Percentiles rank a stretch among this genome's conserved stretches.
These are phyloP conservation scores for Trididemnum miniatum DNA, from an alignment of 23 tunicate genomes.

Conservation along the genomic window DNA sequence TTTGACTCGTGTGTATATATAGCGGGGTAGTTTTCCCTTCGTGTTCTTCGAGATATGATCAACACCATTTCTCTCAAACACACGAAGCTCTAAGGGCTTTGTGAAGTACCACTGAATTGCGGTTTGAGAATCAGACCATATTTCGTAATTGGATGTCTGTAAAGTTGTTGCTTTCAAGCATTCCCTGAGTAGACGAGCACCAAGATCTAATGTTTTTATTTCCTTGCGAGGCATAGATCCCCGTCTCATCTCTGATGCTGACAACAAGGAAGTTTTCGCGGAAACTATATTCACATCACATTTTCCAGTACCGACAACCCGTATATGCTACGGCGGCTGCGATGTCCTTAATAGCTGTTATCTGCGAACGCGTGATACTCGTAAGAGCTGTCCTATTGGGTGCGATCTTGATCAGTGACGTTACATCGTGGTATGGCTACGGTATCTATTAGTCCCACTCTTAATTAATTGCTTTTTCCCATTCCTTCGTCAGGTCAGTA, in stretches of 20 bases:
- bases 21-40: background rate
- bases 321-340: background rate
- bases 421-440: background rate
- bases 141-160: background rate
- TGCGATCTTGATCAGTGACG: background rate
- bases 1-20: background rate
- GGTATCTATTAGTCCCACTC: background rate
- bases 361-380: background rate
- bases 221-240: constrained; percentile 8
- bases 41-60: constrained; percentile 1
- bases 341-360: background rate
- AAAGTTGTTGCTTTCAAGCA: constrained; percentile 1
- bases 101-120: background rate
- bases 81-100: background rate
- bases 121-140: constrained; percentile 18
- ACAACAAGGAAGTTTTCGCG: background rate
- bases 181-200: background rate
- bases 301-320: background rate
- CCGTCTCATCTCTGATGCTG: background rate
- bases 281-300: background rate
- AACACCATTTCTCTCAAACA: background rate
- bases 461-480: background rate
- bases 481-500: background rate
- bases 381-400: background rate
- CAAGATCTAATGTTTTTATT: background rate